A percentile compares a stretch with the other conserved stretches of the same genome.
These are phyloP conservation scores for Uropsilus gracilis DNA, from an alignment of 2,113 vertebrate genomes.

Conservation along the genomic window DNA sequence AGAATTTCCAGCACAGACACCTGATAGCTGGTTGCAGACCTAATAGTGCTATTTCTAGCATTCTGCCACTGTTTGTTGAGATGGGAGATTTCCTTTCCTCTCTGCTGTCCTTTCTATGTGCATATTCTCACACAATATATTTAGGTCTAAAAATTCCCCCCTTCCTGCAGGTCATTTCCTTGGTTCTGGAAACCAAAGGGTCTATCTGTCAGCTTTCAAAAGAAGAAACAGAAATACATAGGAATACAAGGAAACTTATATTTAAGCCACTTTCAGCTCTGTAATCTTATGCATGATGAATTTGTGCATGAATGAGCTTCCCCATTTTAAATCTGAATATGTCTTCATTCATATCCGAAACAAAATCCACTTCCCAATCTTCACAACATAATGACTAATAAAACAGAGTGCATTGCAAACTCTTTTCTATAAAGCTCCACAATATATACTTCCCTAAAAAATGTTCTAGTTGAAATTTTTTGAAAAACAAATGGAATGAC, in stretches of 20 bases:
- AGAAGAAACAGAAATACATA: background rate
- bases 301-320: background rate
- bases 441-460: constrained; percentile 50
- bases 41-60: background rate
- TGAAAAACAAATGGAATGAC: background rate
- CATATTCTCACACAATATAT: background rate
- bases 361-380: background rate
- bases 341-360: constrained; percentile 8
- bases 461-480: constrained; percentile 37
- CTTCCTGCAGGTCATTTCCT: background rate
- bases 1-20: background rate
- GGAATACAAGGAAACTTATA: background rate
- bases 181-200: background rate
- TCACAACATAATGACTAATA: constrained; percentile 41
- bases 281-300: background rate
- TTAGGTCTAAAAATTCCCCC: background rate
- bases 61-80: background rate
- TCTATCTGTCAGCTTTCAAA: background rate
- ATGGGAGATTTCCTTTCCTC: background rate
- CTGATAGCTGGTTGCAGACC: no score
- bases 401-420: constrained; percentile 42
- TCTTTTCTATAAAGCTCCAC: constrained; percentile 47
- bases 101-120: background rate
- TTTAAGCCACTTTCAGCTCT: background rate
- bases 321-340: background rate